Evolutionary conservation across 2,888 invertebrate genomes (phyloP), one percentile per base, ranked within the genome.

Genomic region (Erynnis tages): DNA sequence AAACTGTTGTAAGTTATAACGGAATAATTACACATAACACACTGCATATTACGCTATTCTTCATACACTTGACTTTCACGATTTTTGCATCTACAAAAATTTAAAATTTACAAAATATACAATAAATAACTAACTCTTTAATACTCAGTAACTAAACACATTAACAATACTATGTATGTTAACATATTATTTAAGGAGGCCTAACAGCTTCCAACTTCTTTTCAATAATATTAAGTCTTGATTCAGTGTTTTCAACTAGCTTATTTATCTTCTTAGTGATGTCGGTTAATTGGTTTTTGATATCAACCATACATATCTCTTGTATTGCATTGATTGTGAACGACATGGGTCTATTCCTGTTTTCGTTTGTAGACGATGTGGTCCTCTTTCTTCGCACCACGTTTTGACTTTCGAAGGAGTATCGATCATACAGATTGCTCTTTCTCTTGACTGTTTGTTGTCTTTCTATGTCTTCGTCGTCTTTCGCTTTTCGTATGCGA

Each of bases 281-380:
- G 13, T 88, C 88, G 17, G 69, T 29, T 13, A 89, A 57, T 57
- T 89, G 89, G 29, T 72, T 87, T 58, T 86, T 89, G 44, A 89
- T 82, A 56, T 89, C 89, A 0, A 85, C 80, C 83, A 89, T 85
- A 52, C 87, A 88, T 62, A 88, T 84, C 63, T 89, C 89, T 69
- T 88, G 88, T 67, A 89, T 87, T 4, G 84, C 80, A 58, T 78
- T 85, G 5, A 88, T 74, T 8, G 74, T 82, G 35, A 86, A 66
- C 1, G 88, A 87, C 54, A 78, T 67, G 4, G 83, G 80, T 56
- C 82, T 67, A 27, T 73, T 76, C 50, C 65, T 78, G 7, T 68
- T 76, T 1, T 82, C 81, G 13, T 69, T 68, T 1, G 77, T 73
- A 0, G 66, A 66, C 1, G 85, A 81, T 0, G 78, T 77, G 0